phyloP scores from a whole-genome alignment of 1,140 invertebrate species.

The Ceratitis capitata region DNA sequence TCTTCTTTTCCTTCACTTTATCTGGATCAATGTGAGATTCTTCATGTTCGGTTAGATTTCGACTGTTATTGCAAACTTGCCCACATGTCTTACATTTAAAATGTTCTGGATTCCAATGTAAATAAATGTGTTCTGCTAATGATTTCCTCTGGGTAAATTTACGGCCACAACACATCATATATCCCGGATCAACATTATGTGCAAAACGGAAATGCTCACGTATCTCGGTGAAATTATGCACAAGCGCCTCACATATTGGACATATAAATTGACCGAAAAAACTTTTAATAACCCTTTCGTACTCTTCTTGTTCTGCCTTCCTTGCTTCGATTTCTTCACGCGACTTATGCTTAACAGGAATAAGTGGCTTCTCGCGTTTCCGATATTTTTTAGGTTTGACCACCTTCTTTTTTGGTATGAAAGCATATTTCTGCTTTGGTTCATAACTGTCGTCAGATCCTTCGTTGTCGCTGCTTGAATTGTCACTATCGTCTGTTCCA shows the following conservation, averaged over 20 bases:
- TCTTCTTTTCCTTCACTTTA: conserved; percentile 47
- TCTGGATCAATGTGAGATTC: conserved; percentile 52
- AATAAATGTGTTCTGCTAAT: conserved; percentile 58
- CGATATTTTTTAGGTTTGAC: conserved; percentile 60
- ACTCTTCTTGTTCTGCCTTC: conserved; percentile 60
- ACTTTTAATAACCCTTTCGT: conserved; percentile 58
- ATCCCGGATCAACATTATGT: conserved; percentile 59
- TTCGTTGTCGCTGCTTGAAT: conserved; percentile 7
- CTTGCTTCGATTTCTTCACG: conserved; percentile 56
- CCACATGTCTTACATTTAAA: conserved; percentile 57
- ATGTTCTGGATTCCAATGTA: conserved; percentile 62
- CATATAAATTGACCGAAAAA: conserved; percentile 58
- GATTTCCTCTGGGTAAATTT: conserved; percentile 61
- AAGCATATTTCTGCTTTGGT: conserved; percentile 50
- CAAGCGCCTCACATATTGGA: conserved; percentile 55
- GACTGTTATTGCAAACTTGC: conserved; percentile 56
- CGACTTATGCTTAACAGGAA: conserved; percentile 57
- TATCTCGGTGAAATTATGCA: conserved; percentile 62
- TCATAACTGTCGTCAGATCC: conserved; percentile 50
- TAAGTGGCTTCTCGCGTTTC: conserved; percentile 54
- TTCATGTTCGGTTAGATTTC: conserved; percentile 51
- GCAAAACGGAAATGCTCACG: conserved; percentile 57
- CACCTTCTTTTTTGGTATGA: conserved; percentile 57
- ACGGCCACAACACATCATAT: conserved; percentile 58
- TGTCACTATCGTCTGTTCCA: conserved; percentile 29